Conservation (phyloP, 2,888 invertebrate species). For the Bombylius major region DNA sequence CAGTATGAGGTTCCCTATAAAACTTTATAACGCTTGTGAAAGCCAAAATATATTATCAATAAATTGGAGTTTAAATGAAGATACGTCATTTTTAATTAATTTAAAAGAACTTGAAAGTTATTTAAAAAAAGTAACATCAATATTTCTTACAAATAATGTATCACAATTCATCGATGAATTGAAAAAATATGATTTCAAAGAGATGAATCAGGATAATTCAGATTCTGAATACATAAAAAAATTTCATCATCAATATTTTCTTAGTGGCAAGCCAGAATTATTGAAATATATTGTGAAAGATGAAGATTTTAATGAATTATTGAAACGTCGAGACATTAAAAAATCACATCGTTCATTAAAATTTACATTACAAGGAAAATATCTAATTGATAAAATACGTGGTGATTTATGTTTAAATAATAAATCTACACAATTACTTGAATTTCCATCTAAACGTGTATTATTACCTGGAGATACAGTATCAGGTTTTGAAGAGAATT, state of each 20-base stretch:
- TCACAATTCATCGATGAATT: slow-evolving; percentile 50
- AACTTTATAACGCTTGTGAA: no score
- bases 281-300: not conserved
- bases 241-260: slow-evolving; percentile 4
- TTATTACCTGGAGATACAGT: slow-evolving; percentile 1
- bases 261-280: slow-evolving; percentile 1
- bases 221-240: not conserved
- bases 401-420: no score
- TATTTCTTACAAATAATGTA: slow-evolving; percentile 49
- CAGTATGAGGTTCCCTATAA: no score
- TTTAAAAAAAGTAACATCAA: slow-evolving; percentile 27
- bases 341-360: no score
- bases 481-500: slow-evolving; percentile 9
- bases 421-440: no score
- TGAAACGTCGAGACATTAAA: no score
- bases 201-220: not conserved
- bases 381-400: no score
- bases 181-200: slow-evolving; percentile 49
- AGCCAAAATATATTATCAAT: no score
- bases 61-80: no score
- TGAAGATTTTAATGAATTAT: slow-evolving; percentile 8
- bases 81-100: slow-evolving; percentile 30
- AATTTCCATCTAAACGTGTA: no score
- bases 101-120: slow-evolving; percentile 45
- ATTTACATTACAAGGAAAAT: no score